Conservation (phyloP, 2,888 invertebrate genomes). For the Netelia virgata region DNA sequence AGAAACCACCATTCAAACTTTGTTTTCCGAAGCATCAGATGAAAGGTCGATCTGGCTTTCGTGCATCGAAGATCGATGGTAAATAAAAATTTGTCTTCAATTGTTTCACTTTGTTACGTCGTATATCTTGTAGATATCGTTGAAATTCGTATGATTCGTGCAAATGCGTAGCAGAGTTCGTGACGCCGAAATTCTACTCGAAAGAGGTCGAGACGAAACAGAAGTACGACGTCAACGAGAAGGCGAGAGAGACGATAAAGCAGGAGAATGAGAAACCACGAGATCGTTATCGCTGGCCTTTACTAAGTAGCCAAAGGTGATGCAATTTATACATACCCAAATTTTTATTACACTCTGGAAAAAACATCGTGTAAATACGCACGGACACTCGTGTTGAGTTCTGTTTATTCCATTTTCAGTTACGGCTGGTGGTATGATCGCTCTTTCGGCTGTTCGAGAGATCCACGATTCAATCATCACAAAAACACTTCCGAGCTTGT, state of each 20-base stretch:
- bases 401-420: conserved; percentile 67
- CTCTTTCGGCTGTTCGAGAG: conserved; percentile 73
- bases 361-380: neutral
- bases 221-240: conserved; percentile 63
- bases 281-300: conserved; percentile 72
- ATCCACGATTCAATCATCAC: conserved; percentile 76
- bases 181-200: conserved; percentile 80
- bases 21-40: conserved; percentile 78
- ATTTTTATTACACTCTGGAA: neutral
- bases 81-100: conserved; percentile 44
- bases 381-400: neutral
- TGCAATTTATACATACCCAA: conserved; percentile 15
- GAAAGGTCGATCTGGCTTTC: conserved; percentile 76
- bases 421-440: conserved; percentile 82
- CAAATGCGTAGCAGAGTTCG: conserved; percentile 71
- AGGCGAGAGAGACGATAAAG: conserved; percentile 69
- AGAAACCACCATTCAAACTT: conserved; percentile 79
- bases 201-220: conserved; percentile 68
- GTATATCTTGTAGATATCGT: conserved; percentile 3
- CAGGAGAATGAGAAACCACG: conserved; percentile 73
- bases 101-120: neutral
- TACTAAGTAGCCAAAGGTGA: conserved; percentile 79
- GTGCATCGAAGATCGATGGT: conserved; percentile 75
- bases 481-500: conserved; percentile 79
- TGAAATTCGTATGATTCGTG: conserved; percentile 14